Evolutionary conservation across 2,888 invertebrate species (phyloP), one percentile per base, ranked within the genome.

Genomic region (Drosophila nigritarsus): DNA sequence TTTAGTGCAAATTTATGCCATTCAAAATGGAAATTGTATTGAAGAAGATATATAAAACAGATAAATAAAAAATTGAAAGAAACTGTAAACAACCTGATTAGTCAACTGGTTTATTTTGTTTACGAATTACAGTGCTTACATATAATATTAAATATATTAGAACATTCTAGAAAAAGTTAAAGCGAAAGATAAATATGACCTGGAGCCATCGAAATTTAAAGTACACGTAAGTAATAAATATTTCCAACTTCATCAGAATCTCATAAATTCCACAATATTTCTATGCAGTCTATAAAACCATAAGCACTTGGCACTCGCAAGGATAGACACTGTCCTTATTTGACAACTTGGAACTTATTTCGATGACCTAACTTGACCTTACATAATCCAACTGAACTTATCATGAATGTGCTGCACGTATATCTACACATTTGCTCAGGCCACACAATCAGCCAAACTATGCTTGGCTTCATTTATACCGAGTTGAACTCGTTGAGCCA

Each of bases 401-500:
- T 45, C 38, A 6, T 24, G 27, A 50, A 27, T 45, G 30, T 53
- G 18, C 34, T n/a, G 3, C 36, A 62, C 34, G 6, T 42, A 59
- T n/a, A 38, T 30, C 3, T 30, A 42, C 30, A 24, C 9, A 18
- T 8, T 32, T 42, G 7, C n/a, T 11, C n/a, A 18, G 13, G 70
- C 71, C 49, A 45, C 50, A 74, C 73, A 81, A 81, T 65, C 77
- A 63, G 64, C 20, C 24, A 66, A 78, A 60, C 78, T 40, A 36
- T 34, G 50, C 54, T 51, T 59, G 58, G 29, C 56, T 59, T 48
- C 66, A 42, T 65, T 65, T 65, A 56, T 65, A 59, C 72, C 49
- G 34, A 64, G 50, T 42, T 79, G 80, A 83, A 72, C 85, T 75
- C 65, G 45, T 36, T 66, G 49, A 38, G 61, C 38, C 29, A 48